These are phyloP conservation scores for Xestia xanthographa DNA, from an alignment of 2,888 invertebrate genomes.

Conservation along the genomic window DNA sequence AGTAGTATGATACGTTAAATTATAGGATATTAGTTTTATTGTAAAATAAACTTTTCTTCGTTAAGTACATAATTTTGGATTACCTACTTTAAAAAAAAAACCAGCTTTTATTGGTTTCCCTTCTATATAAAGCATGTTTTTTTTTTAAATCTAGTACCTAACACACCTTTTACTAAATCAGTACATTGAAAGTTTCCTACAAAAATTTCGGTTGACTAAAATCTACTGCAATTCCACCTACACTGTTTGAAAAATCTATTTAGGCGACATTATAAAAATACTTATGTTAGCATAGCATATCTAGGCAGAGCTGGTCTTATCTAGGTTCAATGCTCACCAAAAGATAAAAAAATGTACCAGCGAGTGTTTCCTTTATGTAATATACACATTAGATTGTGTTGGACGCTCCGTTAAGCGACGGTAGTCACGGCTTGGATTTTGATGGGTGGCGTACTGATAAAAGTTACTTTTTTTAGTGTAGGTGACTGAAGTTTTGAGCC, in stretches of 20 bases:
- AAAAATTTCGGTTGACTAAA: neutral
- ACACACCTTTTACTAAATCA: too few relatives aligned
- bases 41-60: neutral
- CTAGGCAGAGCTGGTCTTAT: conserved; percentile 70
- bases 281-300: conserved; percentile 58
- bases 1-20: neutral
- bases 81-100: neutral
- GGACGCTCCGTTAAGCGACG: conserved; percentile 34
- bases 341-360: conserved; percentile 73
- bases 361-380: conserved; percentile 71
- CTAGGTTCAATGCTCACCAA: conserved; percentile 75
- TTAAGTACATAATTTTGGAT: neutral
- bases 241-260: conserved; percentile 37
- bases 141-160: neutral
- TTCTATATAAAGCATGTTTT: neutral
- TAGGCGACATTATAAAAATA: conserved; percentile 57
- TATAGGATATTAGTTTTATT: neutral
- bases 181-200: neutral
- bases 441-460: conserved; percentile 7
- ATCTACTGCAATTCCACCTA: neutral
- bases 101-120: neutral
- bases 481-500: too few relatives aligned
- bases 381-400: conserved; percentile 59
- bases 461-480: accelerated
- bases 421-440: conserved; percentile 9